Evolutionary conservation across 1,140 invertebrate species (phyloP).

Genomic region (Tribolium castaneum): DNA sequence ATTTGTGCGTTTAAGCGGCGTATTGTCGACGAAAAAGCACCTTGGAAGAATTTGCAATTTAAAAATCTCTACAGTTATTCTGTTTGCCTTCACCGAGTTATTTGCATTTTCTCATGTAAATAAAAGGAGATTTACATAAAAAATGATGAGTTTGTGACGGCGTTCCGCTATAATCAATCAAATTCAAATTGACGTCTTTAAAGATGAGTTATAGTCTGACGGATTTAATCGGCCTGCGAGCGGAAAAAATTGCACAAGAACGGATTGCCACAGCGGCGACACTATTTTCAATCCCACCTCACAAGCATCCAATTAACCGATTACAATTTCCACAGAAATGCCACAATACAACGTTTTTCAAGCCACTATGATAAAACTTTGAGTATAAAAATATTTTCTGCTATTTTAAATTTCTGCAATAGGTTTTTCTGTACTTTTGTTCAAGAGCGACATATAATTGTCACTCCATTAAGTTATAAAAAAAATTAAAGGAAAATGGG

Average conservation of each 20-base stretch:
- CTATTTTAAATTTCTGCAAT: too few relatives aligned
- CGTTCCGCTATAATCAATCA: conserved; percentile 29
- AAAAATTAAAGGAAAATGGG: too few relatives aligned
- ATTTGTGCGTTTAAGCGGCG: conserved; percentile 8
- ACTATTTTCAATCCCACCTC: too few relatives aligned
- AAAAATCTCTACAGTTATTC: conserved; percentile 38
- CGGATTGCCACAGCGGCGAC: too few relatives aligned
- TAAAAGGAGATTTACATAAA: conserved; percentile 42
- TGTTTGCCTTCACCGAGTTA: conserved; percentile 30
- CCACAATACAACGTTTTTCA: too few relatives aligned
- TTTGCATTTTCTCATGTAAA: conserved; percentile 40
- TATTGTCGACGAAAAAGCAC: conserved; percentile 17
- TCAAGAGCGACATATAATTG: too few relatives aligned
- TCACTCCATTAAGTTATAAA: too few relatives aligned
- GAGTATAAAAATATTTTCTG: too few relatives aligned
- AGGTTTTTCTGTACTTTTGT: too few relatives aligned
- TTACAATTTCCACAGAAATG: too few relatives aligned
- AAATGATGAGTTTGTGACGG: conserved; percentile 39
- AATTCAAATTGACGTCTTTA: conserved; percentile 41
- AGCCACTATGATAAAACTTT: too few relatives aligned
- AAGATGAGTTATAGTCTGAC: conserved; percentile 41
- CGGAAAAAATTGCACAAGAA: conserved; percentile 6
- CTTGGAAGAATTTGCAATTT: conserved; percentile 40
- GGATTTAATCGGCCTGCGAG: conserved; percentile 13
- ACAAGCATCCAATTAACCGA: too few relatives aligned